Evolutionary conservation across 2,888 invertebrate species (phyloP), one percentile per base, ranked within the genome.

Genomic region (Zeuzera pyrina): DNA sequence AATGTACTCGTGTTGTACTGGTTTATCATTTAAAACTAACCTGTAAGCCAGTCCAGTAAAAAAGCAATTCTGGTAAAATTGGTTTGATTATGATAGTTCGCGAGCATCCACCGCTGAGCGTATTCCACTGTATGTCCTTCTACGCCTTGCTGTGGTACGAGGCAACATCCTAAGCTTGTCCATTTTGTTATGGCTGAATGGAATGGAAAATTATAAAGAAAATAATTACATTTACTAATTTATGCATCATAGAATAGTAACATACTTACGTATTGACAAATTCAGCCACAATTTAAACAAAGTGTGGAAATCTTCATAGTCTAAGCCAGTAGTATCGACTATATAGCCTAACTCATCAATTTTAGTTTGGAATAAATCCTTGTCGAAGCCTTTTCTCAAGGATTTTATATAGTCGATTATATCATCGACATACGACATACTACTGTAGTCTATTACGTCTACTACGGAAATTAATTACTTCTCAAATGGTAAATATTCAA

Each of bases 261-360:
- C 10, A 22, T 28, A 74, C 81, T 74, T 51, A 84, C 84, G 79
- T 50, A 84, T 73, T 30, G 62, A 67, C 47, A 84, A 65, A 58
- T 83, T 83, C 31, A 84, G 46, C 84, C 84, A 84, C 43, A 83
- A 54, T 65, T 70, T 73, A 38, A 84, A 76, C 29, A 84, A 52
- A 35, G 57, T 74, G 36, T 74, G 73, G 35, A 81, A 83, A 44
- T 73, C 72, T 15, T 71, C 63, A 39, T 71, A 67, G 15, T 57
- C 50, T 42, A 78, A 57, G 8, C 74, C 71, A 42, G 30, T 41
- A n/a, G 52, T 60, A 40, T 76, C 76, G 29, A 69, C 71, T 34
- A 57, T 50, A 37, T 63, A 57, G 0, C 64, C 60, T 31, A 83
- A 55, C 49, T 78, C 73, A 16, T 76, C 62, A 11, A 83, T 55